These are phyloP conservation scores for Scotopteryx bipunctaria DNA, from an alignment of 2,888 invertebrate genomes.

Conservation along the genomic window DNA sequence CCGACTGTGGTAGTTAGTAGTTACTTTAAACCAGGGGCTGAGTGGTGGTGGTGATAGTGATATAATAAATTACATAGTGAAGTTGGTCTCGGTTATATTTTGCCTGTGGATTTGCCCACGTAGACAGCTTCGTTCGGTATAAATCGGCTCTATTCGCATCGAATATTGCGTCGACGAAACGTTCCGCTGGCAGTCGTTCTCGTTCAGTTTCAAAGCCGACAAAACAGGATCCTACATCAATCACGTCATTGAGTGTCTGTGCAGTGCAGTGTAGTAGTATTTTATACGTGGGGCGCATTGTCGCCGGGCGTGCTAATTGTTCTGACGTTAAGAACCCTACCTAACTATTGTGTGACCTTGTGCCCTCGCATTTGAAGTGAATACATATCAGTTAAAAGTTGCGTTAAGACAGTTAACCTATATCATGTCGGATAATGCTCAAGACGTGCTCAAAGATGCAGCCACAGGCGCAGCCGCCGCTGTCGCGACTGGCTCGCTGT, in stretches of 20 bases:
- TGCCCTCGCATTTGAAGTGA: constrained; percentile 51
- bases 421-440: constrained; percentile 78
- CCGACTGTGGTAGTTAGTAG: no score
- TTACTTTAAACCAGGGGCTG: no score
- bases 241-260: constrained; percentile 43
- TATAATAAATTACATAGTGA: no score
- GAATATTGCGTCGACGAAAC: constrained; percentile 29
- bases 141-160: constrained; percentile 44
- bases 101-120: constrained; percentile 21
- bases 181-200: constrained; percentile 40
- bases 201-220: constrained; percentile 38
- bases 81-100: constrained; percentile 12
- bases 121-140: constrained; percentile 40
- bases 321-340: constrained; percentile 50
- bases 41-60: no score
- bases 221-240: constrained; percentile 37
- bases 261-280: constrained; percentile 38
- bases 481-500: constrained; percentile 85
- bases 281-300: constrained; percentile 44
- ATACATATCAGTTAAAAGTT: constrained; percentile 49
- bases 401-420: constrained; percentile 55
- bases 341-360: constrained; percentile 64
- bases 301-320: constrained; percentile 45
- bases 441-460: constrained; percentile 76
- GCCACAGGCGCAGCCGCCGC: constrained; percentile 75